Percentiles rank a stretch among this genome's conserved stretches.
These are phyloP conservation scores for Leptopilina myrica DNA, from an alignment of 2,888 invertebrate species.

Conservation along the genomic window DNA sequence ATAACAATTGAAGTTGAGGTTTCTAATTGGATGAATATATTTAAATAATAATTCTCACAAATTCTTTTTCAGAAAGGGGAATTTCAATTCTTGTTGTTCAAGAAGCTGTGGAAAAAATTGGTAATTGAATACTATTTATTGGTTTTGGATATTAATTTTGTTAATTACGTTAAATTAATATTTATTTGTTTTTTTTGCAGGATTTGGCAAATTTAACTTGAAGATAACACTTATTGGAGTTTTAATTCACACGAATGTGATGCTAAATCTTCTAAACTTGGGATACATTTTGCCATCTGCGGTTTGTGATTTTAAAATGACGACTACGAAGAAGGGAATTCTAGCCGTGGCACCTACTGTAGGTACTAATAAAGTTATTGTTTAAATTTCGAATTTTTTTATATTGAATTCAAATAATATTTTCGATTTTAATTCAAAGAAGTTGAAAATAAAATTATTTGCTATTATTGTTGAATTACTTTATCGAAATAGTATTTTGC, in stretches of 20 bases:
- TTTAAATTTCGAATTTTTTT: background rate
- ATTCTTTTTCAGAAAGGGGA: background rate
- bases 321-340: slow-evolving; percentile 87
- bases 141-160: background rate
- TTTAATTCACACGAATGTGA: slow-evolving; percentile 75
- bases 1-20: too few relatives aligned
- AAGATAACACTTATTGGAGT: slow-evolving; percentile 86
- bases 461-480: too few relatives aligned
- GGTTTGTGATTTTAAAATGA: slow-evolving; percentile 88
- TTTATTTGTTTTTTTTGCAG: slow-evolving; percentile 74
- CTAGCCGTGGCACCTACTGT: slow-evolving; percentile 87
- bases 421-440: too few relatives aligned
- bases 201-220: slow-evolving; percentile 90
- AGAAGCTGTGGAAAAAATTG: slow-evolving; percentile 9
- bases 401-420: too few relatives aligned
- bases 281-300: slow-evolving; percentile 91
- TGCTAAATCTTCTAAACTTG: slow-evolving; percentile 81
- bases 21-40: too few relatives aligned
- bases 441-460: too few relatives aligned
- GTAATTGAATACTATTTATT: background rate
- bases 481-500: too few relatives aligned
- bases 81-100: background rate
- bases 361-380: slow-evolving; percentile 75
- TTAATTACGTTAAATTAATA: background rate
- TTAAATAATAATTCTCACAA: too few relatives aligned